Conservation (phyloP, 2,113 vertebrate species). For the Dicrurus megarhynchus region DNA sequence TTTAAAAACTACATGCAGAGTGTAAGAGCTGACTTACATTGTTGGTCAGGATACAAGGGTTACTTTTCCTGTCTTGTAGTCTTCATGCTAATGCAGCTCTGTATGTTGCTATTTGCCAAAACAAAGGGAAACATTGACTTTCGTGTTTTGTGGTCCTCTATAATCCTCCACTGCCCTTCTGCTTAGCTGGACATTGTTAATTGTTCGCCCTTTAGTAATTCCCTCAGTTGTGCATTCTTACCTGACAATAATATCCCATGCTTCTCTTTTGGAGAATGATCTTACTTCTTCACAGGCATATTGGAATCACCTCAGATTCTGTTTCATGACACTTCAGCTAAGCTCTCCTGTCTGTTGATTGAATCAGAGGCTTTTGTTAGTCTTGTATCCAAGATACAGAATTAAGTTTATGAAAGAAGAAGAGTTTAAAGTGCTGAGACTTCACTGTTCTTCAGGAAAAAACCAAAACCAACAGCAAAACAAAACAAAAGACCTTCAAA, state of each 20-base stretch:
- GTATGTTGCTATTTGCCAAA: not conserved
- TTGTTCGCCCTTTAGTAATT: not conserved
- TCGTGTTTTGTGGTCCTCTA: accelerated
- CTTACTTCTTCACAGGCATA: not conserved
- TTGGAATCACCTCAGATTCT: not conserved
- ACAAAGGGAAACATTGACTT: not conserved
- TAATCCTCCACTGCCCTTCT: not conserved
- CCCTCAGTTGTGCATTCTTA: not conserved
- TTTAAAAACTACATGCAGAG: not conserved
- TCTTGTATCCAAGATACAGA: not conserved
- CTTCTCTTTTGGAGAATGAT: not conserved
- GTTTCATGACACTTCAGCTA: not conserved
- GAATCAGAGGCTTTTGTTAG: not conserved
- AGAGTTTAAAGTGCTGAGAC: not conserved
- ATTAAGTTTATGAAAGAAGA: not conserved
- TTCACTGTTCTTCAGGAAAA: not conserved
- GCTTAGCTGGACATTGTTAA: not conserved
- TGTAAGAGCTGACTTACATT: not conserved
- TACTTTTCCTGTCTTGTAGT: not conserved
- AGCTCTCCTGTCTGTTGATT: not conserved
- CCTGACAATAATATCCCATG: not conserved
- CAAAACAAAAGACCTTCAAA: not conserved
- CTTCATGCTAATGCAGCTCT: not conserved
- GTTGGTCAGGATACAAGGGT: not conserved
- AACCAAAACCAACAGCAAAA: not conserved